Evolutionary conservation across 2,113 vertebrate species (phyloP).

Genomic region (Oxyruncus cristatus): DNA sequence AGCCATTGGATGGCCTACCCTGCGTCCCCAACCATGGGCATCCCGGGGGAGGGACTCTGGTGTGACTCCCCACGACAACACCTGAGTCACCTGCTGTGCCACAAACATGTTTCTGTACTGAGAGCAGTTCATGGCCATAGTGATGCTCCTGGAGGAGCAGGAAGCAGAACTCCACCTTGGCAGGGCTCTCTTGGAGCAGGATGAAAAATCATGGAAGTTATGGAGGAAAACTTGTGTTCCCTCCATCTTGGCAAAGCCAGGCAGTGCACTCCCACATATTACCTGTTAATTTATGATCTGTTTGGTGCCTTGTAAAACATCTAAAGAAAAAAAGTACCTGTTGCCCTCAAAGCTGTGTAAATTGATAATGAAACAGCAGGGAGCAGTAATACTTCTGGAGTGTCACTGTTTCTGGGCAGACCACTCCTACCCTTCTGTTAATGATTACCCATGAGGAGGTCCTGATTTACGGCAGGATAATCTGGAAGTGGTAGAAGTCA

Average conservation of each 20-base stretch:
- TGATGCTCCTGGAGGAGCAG: neutral
- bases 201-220: neutral
- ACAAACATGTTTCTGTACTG: too few relatives aligned
- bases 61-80: neutral
- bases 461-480: neutral
- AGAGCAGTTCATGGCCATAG: neutral
- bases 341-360: neutral
- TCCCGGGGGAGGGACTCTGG: neutral
- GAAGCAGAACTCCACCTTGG: neutral
- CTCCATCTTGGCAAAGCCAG: neutral
- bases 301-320: neutral
- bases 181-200: neutral
- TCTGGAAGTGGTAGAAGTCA: neutral
- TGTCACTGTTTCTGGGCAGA: neutral
- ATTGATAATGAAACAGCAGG: neutral
- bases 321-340: neutral
- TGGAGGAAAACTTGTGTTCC: neutral
- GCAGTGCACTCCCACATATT: neutral
- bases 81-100: neutral
- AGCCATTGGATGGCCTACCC: neutral
- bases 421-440: neutral
- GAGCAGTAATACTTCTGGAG: neutral
- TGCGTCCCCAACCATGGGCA: accelerated
- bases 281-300: neutral
- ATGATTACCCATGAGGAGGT: neutral